Conservation (phyloP, 2,797 vertebrate genomes). For the Malacoctenus gilli region DNA sequence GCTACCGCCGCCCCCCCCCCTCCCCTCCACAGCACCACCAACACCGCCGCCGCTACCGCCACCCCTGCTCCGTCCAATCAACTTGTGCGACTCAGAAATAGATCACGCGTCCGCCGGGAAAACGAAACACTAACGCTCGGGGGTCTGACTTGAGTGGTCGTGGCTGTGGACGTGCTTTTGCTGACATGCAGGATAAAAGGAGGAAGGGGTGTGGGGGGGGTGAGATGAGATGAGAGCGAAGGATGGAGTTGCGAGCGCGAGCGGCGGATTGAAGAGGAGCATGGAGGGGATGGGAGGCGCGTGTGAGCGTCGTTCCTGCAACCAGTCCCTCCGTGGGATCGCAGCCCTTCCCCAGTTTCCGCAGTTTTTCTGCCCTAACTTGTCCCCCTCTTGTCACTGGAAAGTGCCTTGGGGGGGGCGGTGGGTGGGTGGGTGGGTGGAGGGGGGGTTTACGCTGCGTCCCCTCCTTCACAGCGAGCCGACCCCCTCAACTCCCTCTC, state of each 20-base stretch:
- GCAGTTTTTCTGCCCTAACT: conserved; percentile 11
- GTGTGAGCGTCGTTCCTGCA: conserved; percentile 38
- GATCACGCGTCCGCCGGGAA: conserved; percentile 32
- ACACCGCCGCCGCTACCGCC: too few relatives aligned
- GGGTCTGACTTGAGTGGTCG: conserved; percentile 34
- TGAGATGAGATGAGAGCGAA: conserved; percentile 18
- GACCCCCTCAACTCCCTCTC: conserved; percentile 48
- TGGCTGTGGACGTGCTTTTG: conserved; percentile 56
- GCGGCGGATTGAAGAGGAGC: conserved; percentile 29
- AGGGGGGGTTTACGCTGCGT: conserved; percentile 36
- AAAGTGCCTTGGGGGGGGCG: too few relatives aligned
- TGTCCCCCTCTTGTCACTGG: too few relatives aligned
- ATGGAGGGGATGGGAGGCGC: conserved; percentile 33
- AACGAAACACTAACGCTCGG: conserved; percentile 23
- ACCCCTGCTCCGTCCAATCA: conserved; percentile 46
- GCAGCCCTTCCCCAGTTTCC: conserved; percentile 21
- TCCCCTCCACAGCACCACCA: too few relatives aligned
- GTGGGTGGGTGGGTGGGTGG: too few relatives aligned
- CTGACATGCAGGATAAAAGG: conserved; percentile 59
- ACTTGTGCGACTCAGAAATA: conserved; percentile 43
- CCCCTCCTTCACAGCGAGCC: conserved; percentile 41
- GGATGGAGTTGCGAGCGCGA: conserved; percentile 28
- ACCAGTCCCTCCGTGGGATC: conserved; percentile 32
- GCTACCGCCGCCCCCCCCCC: too few relatives aligned
- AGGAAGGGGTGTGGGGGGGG: too few relatives aligned